Evolutionary conservation across 2,797 vertebrate species (phyloP).

Genomic region (Neoniphon sammara): DNA sequence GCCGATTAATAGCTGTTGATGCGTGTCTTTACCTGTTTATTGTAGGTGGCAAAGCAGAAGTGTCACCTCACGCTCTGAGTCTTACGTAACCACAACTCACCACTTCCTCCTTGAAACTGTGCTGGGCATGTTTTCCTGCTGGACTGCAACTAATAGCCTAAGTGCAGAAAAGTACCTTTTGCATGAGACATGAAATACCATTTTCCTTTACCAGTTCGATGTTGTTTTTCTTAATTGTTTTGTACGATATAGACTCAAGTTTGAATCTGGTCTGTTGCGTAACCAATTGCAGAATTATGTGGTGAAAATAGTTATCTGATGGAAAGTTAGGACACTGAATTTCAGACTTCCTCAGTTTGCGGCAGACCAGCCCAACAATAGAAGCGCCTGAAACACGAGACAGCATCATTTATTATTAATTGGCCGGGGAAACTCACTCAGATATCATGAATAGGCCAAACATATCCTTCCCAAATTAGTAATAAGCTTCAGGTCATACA

Average conservation of each 20-base stretch:
- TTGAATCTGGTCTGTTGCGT: not conserved
- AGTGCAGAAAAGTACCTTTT: not conserved
- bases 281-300: not conserved
- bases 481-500: not conserved
- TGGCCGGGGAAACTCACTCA: conserved; percentile 43
- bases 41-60: conserved; percentile 52
- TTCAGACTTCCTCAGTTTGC: conserved; percentile 42
- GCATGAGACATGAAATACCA: not conserved
- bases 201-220: not conserved
- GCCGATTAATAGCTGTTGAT: not conserved
- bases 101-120: conserved; percentile 47
- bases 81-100: conserved; percentile 17
- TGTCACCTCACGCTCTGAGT: conserved; percentile 16
- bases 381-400: conserved; percentile 64
- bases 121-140: not conserved
- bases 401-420: conserved; percentile 67
- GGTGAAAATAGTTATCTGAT: conserved; percentile 16
- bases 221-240: conserved; percentile 15
- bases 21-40: not conserved
- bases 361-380: conserved; percentile 47
- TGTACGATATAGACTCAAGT: not conserved
- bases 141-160: not conserved
- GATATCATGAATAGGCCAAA: conserved; percentile 25
- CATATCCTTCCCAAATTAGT: conserved; percentile 4
- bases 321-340: conserved; percentile 38